phyloP scores from a whole-genome alignment of 2,888 invertebrate species.

The Drosophila pegasa region DNA sequence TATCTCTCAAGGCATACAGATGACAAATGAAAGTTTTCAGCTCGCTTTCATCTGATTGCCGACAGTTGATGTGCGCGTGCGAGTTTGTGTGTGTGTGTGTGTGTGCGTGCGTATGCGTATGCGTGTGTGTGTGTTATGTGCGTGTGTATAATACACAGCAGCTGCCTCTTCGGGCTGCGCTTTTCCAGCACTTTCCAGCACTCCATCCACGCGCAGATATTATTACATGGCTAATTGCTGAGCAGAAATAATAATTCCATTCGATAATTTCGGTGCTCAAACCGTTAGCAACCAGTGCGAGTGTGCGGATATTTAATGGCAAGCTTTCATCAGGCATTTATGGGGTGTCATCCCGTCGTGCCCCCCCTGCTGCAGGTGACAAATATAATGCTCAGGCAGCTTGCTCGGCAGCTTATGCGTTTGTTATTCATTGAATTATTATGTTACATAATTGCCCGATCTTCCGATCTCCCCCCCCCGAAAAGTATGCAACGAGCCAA shows the following conservation, averaged over 20 bases:
- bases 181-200: neutral
- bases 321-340: neutral
- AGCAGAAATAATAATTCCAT: constrained; percentile 39
- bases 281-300: neutral
- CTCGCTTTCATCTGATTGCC: constrained; percentile 13
- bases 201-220: neutral
- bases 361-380: constrained; percentile 10
- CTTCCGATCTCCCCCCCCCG: no score
- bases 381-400: constrained; percentile 34
- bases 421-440: constrained; percentile 73
- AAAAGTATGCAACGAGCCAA: constrained; percentile 47
- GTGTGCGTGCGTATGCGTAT: constrained; percentile 16
- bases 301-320: neutral
- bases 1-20: constrained; percentile 1
- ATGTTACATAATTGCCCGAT: constrained; percentile 65
- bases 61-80: neutral
- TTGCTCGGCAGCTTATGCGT: constrained; percentile 20
- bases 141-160: constrained; percentile 28
- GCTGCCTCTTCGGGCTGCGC: constrained; percentile 22
- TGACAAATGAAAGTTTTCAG: constrained; percentile 31
- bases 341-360: neutral
- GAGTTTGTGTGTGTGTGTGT: neutral
- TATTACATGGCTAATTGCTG: constrained; percentile 26
- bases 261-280: constrained; percentile 33
- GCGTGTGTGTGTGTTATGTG: constrained; percentile 21